Percentiles rank a stretch among this genome's conserved stretches.
These are phyloP conservation scores for Gobio gobio DNA, from an alignment of 2,113 vertebrate species.

Conservation along the genomic window DNA sequence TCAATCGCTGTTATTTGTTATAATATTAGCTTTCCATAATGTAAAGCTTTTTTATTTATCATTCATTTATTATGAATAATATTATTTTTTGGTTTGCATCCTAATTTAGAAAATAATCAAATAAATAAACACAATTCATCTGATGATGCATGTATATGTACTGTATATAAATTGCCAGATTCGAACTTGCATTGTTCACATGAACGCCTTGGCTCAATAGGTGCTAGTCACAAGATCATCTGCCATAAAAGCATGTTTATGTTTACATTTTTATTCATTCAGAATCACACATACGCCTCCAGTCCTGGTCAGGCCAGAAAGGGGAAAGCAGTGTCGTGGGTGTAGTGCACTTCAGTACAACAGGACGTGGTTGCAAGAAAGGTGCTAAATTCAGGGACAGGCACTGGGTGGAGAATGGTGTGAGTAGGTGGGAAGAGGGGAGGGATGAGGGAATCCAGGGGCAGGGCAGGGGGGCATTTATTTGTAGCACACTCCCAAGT, in stretches of 20 bases:
- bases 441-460: slow-evolving; percentile 54
- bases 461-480: slow-evolving; percentile 70
- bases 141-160: too few relatives aligned
- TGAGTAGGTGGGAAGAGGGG: slow-evolving; percentile 52
- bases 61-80: not conserved
- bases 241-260: not conserved
- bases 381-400: slow-evolving; percentile 51
- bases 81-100: not conserved
- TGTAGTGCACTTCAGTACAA: slow-evolving; percentile 48
- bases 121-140: too few relatives aligned
- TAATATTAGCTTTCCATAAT: not conserved
- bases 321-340: slow-evolving; percentile 48
- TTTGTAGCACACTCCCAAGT: slow-evolving; percentile 90
- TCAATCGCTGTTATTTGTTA: not conserved
- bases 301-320: slow-evolving; percentile 13
- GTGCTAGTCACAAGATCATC: not conserved
- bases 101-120: not conserved
- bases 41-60: not conserved
- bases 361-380: slow-evolving; percentile 64
- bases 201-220: not conserved
- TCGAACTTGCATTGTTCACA: too few relatives aligned
- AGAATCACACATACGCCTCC: not conserved
- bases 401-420: slow-evolving; percentile 53
- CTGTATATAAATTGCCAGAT: too few relatives aligned
- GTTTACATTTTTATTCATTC: slow-evolving; percentile 14